Evolutionary conservation across 2,113 vertebrate genomes (phyloP), one percentile per base, ranked within the genome.

Genomic region (Tetrao urogallus): DNA sequence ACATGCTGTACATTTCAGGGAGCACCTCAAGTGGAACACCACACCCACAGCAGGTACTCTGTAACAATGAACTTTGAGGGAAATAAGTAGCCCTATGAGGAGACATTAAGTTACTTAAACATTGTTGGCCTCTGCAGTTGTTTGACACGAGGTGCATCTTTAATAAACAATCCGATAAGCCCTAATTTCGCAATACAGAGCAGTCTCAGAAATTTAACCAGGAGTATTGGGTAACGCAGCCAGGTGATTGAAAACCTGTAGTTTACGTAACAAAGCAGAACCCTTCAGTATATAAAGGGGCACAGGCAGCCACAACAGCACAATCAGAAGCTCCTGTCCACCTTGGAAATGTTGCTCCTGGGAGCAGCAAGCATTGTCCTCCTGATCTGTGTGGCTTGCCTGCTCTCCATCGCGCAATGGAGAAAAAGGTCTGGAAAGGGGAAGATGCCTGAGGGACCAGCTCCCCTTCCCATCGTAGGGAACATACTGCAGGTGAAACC

Each of bases 391-490:
- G 22, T 95, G 61, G 72, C 67, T 87, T 96, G 80, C 79, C 69
- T 96, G 34, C 25, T 96, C 60, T 85, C 88, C 10, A 8, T 95
- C 3, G 34, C 67, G 54, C 34, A 90, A 48, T 95, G 92, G 94
- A 96, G 36, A 72, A 1, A 3, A 54, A 90, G 18, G 22, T 28
- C 36, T 83, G 89, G 52, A 69, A 96, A 92, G 61, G 82, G 94
- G 38, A 96, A 95, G 70, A 94, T 97, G 63, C 97, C 95, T 21
- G 95, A 94, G 54, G 94, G 97, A 70, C 96, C 92, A 1, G 47
- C 71, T 87, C 93, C 96, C 34, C 76, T 97, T 69, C 95, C 94
- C 40, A 24, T 97, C 57, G 0, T 97, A 78, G 94, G 96, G 28
- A 97, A 94, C 7, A 1, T 96, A 34, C 38, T 97, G 20, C 93